Evolutionary conservation across 2,113 vertebrate genomes (phyloP), one percentile per base, ranked within the genome.

Genomic region (Ondatra zibethicus): DNA sequence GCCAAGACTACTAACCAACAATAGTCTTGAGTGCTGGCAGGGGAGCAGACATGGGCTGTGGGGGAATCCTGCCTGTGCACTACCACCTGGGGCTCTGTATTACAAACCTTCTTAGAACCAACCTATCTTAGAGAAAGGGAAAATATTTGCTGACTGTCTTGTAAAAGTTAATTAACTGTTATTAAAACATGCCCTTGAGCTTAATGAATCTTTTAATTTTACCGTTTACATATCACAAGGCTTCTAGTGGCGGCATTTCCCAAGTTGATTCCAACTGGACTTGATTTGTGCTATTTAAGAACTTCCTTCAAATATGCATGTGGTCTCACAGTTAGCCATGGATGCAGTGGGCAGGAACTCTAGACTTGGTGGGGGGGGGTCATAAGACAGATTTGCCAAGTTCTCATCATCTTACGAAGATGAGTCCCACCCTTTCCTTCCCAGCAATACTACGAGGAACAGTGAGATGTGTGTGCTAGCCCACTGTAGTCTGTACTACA

Each of bases 101-200:
- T 68, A 82, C 68, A 93, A 92, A 88, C 66, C 8, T 39, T 92
- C 88, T 89, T 14, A 93, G 93, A 93, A 95, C 73, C 33, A 93
- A 95, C 73, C 33, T 70, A 92, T 93, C 96, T 97, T 92, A 86
- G 97, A 96, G 80, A 92, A 97, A 94, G 96, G 97, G 96, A 95
- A 96, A 98, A 97, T 92, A 97, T 97, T 97, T 98, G 97, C 96
- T 97, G 97, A 98, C 97, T 97, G 93, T 97, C 97, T 97, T 96
- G 92, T 94, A 97, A 91, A 98, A 97, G 97, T 95, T 98, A 98
- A 98, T 98, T 96, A 97, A 96, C 92, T 98, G 55, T 93, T 95
- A 96, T 98, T 96, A 97, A 97, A 97, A 97, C 95, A 94, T 89
- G 94, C 61, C 93, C 95, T 94, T 85, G 93, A 97, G 91, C 96